Evolutionary conservation across 2,797 vertebrate species (phyloP), one percentile per base, ranked within the genome.

Genomic region (Psittacula derbiana): DNA sequence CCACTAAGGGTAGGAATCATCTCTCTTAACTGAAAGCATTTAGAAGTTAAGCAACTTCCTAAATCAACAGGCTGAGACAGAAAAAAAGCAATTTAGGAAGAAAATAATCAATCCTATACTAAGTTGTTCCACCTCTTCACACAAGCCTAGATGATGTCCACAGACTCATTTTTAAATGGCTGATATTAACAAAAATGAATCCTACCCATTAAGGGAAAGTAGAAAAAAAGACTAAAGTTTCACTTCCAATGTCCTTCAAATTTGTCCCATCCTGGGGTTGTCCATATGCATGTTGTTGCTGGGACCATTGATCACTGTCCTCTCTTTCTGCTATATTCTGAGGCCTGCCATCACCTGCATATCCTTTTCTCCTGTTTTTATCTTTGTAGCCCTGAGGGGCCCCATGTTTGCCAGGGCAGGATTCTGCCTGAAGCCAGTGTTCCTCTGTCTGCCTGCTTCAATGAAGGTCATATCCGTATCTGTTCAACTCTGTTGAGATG

Each of bases 321-420:
- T 49, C 8, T 44, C 38, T 73, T 41, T 73, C 49, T 62, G 27
- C 19, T 76, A 0, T 47, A 17, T 73, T 83, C 43, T 86, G 38
- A 20, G 7, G 18, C 19, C 30, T 41, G 52, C 36, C 16, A 49
- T 38, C 30, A 27, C 8, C 31, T 62, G 20, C 11, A 41, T 30
- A 27, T 27, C 5, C 12, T 27, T 74, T 67, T 75, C 20, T 78
- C 3, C 27, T 65, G 5, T 14, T 80, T 90, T 85, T 44, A 14
- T 8, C 8, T 69, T 84, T 46, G 69, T 80, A 87, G 53, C 3
- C 15, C 36, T 58, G n/a, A 80, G 27, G 3, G 47, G 40, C 33
- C 31, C 20, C 1, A 0, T 49, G 38, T 46, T 27, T 6, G 5
- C 41, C 7, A 8, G 6, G 19, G 17, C 14, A 84, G 40, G n/a